Percentiles rank a stretch among this genome's conserved stretches.
Conservation (phyloP, 2,888 invertebrate species). For the Drosophila neutralis region DNA sequence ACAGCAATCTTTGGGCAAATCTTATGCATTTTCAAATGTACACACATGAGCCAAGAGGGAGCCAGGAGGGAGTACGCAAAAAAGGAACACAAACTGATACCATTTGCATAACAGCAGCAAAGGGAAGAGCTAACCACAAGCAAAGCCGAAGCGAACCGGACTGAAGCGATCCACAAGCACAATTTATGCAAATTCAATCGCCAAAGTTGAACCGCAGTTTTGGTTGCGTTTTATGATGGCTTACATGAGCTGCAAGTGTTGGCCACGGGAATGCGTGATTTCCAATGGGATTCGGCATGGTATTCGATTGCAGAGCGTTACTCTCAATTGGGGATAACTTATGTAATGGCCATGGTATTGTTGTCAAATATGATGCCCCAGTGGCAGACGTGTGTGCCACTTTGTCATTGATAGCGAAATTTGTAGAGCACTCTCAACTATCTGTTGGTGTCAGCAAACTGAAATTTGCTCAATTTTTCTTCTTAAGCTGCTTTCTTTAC, state of each 20-base stretch:
- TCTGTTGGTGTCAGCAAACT: slow-evolving; percentile 2
- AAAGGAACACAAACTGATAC: slow-evolving; percentile 23
- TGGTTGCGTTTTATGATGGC: slow-evolving; percentile 70
- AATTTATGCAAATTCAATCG: slow-evolving; percentile 82
- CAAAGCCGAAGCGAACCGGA: slow-evolving; percentile 23
- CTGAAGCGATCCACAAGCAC: slow-evolving; percentile 52
- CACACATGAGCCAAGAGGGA: slow-evolving; percentile 25
- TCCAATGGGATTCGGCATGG: slow-evolving; percentile 12
- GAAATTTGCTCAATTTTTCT: slow-evolving; percentile 14
- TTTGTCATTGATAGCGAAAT: slow-evolving; percentile 45
- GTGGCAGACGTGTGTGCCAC: slow-evolving; percentile 10
- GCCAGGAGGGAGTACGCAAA: slow-evolving; percentile 4
- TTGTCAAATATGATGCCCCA: slow-evolving; percentile 43
- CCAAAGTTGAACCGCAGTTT: slow-evolving; percentile 79
- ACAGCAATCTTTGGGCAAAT: slow-evolving; percentile 80
- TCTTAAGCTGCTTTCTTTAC: background rate
- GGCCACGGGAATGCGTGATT: slow-evolving; percentile 28
- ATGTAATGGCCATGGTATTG: slow-evolving; percentile 56
- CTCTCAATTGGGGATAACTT: slow-evolving; percentile 30
- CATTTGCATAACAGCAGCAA: slow-evolving; percentile 74
- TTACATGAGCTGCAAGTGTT: slow-evolving; percentile 54
- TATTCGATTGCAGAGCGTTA: slow-evolving; percentile 30
- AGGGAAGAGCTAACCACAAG: slow-evolving; percentile 38
- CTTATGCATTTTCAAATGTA: slow-evolving; percentile 78
- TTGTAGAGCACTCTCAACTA: slow-evolving; percentile 15